Evolutionary conservation across 1,140 invertebrate species (phyloP), one percentile per base, ranked within the genome.

Genomic region (Dreissena polymorpha): DNA sequence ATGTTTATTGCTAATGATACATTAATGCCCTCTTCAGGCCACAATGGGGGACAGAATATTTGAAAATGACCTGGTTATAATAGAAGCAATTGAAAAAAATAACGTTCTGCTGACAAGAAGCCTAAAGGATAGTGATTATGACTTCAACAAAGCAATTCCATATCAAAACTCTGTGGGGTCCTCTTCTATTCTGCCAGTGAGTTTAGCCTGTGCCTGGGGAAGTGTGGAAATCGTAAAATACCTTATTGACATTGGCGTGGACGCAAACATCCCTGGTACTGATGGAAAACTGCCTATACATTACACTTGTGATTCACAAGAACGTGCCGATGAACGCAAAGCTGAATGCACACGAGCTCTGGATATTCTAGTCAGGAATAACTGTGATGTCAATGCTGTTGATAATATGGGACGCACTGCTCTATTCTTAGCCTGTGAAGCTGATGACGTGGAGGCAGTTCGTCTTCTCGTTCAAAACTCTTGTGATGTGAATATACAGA

Each of bases 391-490:
- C 0, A 97, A 98, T 90, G 95, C 96, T 13, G 96, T 96, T 0
- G 97, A 98, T 89, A 97, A 97, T 86, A 97, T 97, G 94, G 97
- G 96, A 1, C 89, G 97, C 21, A 98, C 97, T 0, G 96, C 97
- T 0, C 91, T 98, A 57, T 87, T 89, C 63, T 69, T 87, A n/a
- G 90, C 89, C 23, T 91, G 90, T 82, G 86, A 88, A 60, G 86
- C 81, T 12, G 88, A 90, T 65, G 87, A 90, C 67, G 77, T 90
- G 21, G 84, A 87, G 23, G 74, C 88, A 67, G 90, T 91, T 0
- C 75, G 81, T 25, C 21, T 87, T 0, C 80, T 91, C 10, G 84
- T 90, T 13, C 51, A 87, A 21, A 83, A 83, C 39, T 80, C 85
- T n/a, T 89, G 88, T 83, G 83, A 89, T 83, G 86, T 90, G 12